phyloP scores from a whole-genome alignment of 2,113 vertebrate genomes.

The Rhinichthys klamathensis region DNA sequence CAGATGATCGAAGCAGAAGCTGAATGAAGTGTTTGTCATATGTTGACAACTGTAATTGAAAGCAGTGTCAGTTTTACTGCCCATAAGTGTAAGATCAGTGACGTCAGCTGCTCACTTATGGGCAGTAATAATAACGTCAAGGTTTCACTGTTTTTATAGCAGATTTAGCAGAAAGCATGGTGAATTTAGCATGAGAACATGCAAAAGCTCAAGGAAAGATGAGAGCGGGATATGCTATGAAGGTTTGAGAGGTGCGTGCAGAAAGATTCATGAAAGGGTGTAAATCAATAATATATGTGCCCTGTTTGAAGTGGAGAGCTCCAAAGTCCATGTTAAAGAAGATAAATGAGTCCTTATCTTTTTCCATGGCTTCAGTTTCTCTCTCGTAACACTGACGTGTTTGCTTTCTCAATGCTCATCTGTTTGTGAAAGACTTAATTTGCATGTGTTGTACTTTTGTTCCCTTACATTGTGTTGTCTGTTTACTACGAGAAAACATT shows the following conservation, averaged over 20 bases:
- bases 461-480: neutral
- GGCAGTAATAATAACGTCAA: conserved; percentile 18
- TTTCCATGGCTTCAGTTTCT: conserved; percentile 10
- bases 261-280: conserved; percentile 8
- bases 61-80: conserved; percentile 17
- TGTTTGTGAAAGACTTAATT: conserved; percentile 4
- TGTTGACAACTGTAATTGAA: neutral
- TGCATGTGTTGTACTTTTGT: neutral
- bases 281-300: conserved; percentile 20
- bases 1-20: neutral
- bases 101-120: conserved; percentile 6
- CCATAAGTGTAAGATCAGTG: conserved; percentile 18
- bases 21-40: conserved; percentile 20
- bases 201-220: conserved; percentile 7
- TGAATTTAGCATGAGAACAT: neutral
- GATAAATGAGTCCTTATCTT: conserved; percentile 17
- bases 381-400: neutral
- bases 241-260: conserved; percentile 8
- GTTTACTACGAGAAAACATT: neutral
- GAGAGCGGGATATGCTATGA: neutral
- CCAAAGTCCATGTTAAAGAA: conserved; percentile 12
- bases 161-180: neutral
- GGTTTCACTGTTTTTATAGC: conserved; percentile 1
- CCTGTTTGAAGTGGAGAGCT: conserved; percentile 27
- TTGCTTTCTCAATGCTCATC: neutral